Base-by-base conservation (phyloP, 2,888 invertebrate genomes). In the Dolichomitus sp. region DNA sequence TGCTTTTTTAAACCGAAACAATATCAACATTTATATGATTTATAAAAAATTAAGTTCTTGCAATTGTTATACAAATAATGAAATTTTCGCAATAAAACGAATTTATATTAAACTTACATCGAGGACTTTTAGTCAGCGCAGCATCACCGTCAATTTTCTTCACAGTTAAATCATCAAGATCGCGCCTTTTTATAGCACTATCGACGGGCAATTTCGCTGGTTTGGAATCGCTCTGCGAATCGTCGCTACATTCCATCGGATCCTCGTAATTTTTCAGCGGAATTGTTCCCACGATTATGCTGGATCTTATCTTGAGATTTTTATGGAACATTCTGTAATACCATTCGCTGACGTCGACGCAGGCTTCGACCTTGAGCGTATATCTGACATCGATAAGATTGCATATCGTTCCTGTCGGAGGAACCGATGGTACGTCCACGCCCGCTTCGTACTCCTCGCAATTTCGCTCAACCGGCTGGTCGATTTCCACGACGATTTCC, bases 331-430 rank as follows among this genome's bases (percentile, higher is more conserved):
- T 89, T 70, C 90, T 89, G 77, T 91, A 91, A 86, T 92, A 92
- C 92, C 92, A 92, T 69, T 92, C 92, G 86, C 83, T 88, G 19
- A 90, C 85, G 76, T 92, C 90, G 19, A 90, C 88, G 75, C 88
- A 90, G 4, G 90, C 89, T 75, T 92, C 92, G 81, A 92, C 92
- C 87, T 93, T 91, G 27, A 94, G 87, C 12, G 89, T 89, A 81
- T 94, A 94, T 54, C 89, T 86, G 45, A 94, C 90, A 77, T 93
- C 91, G 86, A 94, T 93, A 37, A 94, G 87, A 78, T 88, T 89
- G 85, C 94, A 93, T 40, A 89, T 88, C 84, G 92, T 89, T 27
- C 92, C 92, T 0, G 92, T 91, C 14, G 94, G 94, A 4, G 94
- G 93, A 59, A 93, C 85, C 17, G 93, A 89, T 14, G 94, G 93